Base-by-base conservation (phyloP, 2,888 invertebrate genomes). In the Malacosoma neustria region DNA sequence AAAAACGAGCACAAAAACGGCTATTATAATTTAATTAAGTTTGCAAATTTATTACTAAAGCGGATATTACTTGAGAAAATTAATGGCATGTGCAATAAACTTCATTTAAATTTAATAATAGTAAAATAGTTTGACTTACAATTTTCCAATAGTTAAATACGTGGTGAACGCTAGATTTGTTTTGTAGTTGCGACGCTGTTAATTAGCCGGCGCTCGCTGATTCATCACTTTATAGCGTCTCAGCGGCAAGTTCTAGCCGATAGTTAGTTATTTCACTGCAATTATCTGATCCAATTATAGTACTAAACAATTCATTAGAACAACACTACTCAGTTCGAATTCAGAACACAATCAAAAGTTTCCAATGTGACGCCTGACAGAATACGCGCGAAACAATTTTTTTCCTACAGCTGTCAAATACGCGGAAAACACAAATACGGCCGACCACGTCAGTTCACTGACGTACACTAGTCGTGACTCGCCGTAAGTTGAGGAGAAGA, bases 161-260 rank as follows among this genome's bases (percentile, higher is more conserved):
- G 62, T 48, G 55, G 54, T 59, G 51, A 45, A 65, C 60, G 69
- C 59, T 64, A 63, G 70, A 69, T 77, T 75, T 81, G 82, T 82
- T 82, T 80, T 77, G 77, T 72, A 71, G 62, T 72, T 71, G 68
- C 67, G 67, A 70, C 73, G 75, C 60, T 64, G 71, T 74, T 82
- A 84, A 84, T 84, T 81, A 81, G 72, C 74, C 74, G 74, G 75
- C 75, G 76, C 73, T 66, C 80, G 81, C 82, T 84, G 77, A 84
- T 80, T 84, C 84, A 84, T 84, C 82, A 84, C 84, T 82, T 73
- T 74, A 74, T 71, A 80, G 62, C 76, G 80, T 80, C 79, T 74
- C 73, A 72, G 61, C 68, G 73, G 74, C 72, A 69, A 71, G 64
- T 69, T 65, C 69, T 56, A 66, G 69, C 70, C 71, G 58, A 63